phyloP scores from a whole-genome alignment of 2,888 invertebrate genomes.

The Drosophila meridiana region DNA sequence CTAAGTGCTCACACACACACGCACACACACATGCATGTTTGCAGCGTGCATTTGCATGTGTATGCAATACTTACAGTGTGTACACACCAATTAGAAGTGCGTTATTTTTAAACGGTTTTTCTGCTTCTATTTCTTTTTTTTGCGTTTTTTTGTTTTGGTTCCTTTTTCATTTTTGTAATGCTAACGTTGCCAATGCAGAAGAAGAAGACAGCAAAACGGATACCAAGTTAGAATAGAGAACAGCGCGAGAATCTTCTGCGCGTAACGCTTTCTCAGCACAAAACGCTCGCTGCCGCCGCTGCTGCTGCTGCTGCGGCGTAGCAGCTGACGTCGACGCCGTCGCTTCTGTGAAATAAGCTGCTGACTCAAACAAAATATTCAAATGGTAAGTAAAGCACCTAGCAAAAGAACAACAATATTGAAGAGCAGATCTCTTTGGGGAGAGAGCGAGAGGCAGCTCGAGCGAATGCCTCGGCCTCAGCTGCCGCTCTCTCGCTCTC shows the following conservation, averaged over 20 bases:
- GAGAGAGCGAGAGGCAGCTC: conserved; percentile 10
- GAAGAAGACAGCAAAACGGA: conserved; percentile 33
- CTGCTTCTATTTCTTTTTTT: conserved; percentile 14
- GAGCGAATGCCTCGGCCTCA: background rate
- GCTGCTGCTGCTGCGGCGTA: conserved; percentile 24
- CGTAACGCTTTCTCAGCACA: conserved; percentile 70
- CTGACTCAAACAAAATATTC: conserved; percentile 70
- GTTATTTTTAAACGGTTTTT: conserved; percentile 62
- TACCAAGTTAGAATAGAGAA: conserved; percentile 24
- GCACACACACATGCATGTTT: conserved; percentile 3
- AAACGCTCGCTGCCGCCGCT: conserved; percentile 34
- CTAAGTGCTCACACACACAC: conserved; percentile 21
- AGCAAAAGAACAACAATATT: conserved; percentile 29
- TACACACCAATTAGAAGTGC: conserved; percentile 51
- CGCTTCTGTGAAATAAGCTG: conserved; percentile 57
- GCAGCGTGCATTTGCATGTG: conserved; percentile 5
- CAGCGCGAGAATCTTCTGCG: conserved; percentile 28
- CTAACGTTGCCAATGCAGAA: conserved; percentile 36
- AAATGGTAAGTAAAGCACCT: conserved; percentile 71
- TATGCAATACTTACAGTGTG: conserved; percentile 36
- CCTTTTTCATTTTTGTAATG: conserved; percentile 27
- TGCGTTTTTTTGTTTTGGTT: conserved; percentile 12
- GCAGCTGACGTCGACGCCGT: conserved; percentile 41
- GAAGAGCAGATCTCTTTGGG: conserved; percentile 20
- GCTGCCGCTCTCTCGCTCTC: background rate